Evolutionary conservation across 2,888 invertebrate genomes (phyloP).

Genomic region (Polyommatus icarus): DNA sequence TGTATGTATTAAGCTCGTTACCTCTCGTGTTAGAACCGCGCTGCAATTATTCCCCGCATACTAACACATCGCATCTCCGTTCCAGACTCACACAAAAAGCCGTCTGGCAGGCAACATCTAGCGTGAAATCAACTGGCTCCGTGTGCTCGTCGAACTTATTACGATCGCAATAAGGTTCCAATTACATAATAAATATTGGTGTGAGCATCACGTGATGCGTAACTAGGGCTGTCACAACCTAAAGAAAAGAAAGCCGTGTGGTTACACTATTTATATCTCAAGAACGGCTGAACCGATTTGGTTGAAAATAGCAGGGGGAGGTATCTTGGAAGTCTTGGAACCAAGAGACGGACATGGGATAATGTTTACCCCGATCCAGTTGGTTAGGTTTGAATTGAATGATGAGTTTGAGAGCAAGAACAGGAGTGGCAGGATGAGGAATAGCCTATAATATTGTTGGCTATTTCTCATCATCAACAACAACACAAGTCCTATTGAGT

Average conservation of each 20-base stretch:
- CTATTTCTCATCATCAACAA: no score
- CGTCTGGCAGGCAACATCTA: slow-evolving; percentile 26
- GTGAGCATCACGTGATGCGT: slow-evolving; percentile 1
- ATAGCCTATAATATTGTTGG: no score
- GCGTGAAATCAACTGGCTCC: slow-evolving; percentile 19
- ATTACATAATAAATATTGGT: background rate
- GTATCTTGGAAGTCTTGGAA: no score
- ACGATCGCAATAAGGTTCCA: background rate
- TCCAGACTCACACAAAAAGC: background rate
- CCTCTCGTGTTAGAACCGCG: background rate
- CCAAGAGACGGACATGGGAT: no score
- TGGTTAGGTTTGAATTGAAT: no score
- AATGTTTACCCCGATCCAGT: no score
- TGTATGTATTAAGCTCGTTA: background rate
- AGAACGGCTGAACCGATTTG: no score
- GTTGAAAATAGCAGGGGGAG: no score
- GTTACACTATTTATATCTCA: no score
- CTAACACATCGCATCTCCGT: background rate
- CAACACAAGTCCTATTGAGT: no score
- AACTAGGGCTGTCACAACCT: background rate
- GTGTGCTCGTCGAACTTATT: background rate
- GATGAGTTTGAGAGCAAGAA: no score
- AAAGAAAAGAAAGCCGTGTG: background rate
- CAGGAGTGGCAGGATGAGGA: no score
- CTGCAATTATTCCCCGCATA: background rate